phyloP scores from a whole-genome alignment of 2,797 vertebrate genomes.

The Xenopus petersii region DNA sequence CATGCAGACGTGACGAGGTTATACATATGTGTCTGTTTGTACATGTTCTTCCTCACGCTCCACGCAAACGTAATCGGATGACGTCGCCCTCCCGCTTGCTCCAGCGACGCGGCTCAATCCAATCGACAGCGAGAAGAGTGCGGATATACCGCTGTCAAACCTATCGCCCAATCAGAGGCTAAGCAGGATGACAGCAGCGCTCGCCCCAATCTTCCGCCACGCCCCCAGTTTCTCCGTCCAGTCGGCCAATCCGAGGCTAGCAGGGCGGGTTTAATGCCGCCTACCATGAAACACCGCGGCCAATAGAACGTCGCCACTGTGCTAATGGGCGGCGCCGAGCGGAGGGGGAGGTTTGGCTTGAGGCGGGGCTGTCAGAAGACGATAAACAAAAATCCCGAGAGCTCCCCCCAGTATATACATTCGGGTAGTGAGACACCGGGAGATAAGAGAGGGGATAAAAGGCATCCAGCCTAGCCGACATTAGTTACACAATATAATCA shows the following conservation, averaged over 20 bases:
- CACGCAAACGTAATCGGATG: too few species aligned
- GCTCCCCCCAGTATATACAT: slow-evolving; percentile 14
- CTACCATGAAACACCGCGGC: background rate
- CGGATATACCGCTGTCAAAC: background rate
- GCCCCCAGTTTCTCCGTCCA: slow-evolving; percentile 1
- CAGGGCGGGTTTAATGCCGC: background rate
- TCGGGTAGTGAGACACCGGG: slow-evolving; percentile 21
- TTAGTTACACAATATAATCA: background rate
- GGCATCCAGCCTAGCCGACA: background rate
- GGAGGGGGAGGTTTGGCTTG: slow-evolving; percentile 14
- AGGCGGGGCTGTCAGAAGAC: slow-evolving; percentile 29
- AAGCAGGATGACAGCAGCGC: slow-evolving; percentile 16
- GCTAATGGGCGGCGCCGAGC: slow-evolving; percentile 19
- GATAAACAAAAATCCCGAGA: slow-evolving; percentile 44
- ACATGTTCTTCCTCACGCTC: too few species aligned
- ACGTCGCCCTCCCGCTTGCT: too few species aligned
- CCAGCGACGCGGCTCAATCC: background rate
- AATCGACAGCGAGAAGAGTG: background rate
- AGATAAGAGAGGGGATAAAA: background rate
- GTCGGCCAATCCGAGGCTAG: background rate
- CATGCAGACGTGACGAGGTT: too few species aligned
- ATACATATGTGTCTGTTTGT: too few species aligned
- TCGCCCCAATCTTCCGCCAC: slow-evolving; percentile 3
- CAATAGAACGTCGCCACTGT: slow-evolving; percentile 13
- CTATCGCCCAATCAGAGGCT: background rate